Percentiles rank a stretch among this genome's conserved stretches.
Evolutionary conservation across 53 echinoderm and acorn worm species (phyloP).

Genomic region (Mesocentrotus franciscanus): DNA sequence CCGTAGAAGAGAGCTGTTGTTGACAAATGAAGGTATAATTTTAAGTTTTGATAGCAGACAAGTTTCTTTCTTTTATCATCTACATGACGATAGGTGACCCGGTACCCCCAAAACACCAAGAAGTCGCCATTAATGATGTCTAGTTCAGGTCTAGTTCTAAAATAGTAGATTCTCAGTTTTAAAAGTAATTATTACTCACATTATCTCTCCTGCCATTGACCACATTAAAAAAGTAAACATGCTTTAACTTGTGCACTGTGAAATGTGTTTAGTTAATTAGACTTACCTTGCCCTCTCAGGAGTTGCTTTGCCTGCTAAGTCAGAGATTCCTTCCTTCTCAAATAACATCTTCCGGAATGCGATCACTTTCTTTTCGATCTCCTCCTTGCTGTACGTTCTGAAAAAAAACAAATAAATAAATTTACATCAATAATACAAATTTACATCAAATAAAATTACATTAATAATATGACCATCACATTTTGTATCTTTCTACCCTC

Average conservation of each 20-base stretch:
- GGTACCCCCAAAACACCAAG: too few species aligned
- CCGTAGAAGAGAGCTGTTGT: too few species aligned
- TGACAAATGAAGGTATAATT: not conserved
- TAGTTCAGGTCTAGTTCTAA: too few species aligned
- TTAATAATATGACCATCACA: not conserved
- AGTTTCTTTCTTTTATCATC: not conserved
- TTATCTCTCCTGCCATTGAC: too few species aligned
- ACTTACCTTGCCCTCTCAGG: slow-evolving; percentile 75
- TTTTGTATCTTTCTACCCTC: not conserved
- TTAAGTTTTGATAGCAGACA: not conserved
- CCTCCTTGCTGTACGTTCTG: slow-evolving; percentile 70
- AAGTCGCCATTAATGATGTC: too few species aligned
- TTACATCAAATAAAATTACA: not conserved
- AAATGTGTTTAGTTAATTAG: not conserved
- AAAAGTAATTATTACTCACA: too few species aligned
- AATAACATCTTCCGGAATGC: slow-evolving; percentile 94
- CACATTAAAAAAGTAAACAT: too few species aligned
- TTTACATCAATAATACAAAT: not conserved
- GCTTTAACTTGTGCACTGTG: too few species aligned
- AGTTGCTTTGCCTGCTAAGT: slow-evolving; percentile 73
- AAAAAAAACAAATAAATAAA: not conserved
- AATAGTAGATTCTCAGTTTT: too few species aligned
- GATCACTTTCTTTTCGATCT: slow-evolving; percentile 86
- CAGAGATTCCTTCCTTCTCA: slow-evolving; percentile 94
- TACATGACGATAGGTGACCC: not conserved